Evolutionary conservation across 2,888 invertebrate species (phyloP), one percentile per base, ranked within the genome.

Genomic region (Parnassius mnemosyne): DNA sequence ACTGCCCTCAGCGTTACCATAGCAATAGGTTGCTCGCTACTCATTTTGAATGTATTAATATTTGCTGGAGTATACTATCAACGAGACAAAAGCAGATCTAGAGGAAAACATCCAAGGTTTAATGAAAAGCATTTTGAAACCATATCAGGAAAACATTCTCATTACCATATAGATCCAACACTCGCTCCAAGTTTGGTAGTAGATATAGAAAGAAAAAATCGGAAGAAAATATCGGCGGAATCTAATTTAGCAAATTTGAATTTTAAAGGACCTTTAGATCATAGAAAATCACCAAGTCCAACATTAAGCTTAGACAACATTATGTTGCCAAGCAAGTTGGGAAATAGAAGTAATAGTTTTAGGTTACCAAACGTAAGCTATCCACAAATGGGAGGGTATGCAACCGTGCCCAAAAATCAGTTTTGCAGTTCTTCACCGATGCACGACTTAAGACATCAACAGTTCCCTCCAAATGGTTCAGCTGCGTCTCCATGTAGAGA

Each of bases 1-100:
- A 95, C 95, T 0, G 95, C 95, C 0, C 84, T 96, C 46, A 95
- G 95, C 75, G 95, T 96, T 0, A 96, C 96, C 2, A 95, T 96
- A 66, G 96, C 96, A 12, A 95, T 96, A 57, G 96, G 96, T 10
- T 96, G 96, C 78, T 95, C 96, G 0, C 86, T 97, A 60, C 91
- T 97, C 57, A 95, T 96, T 70, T 89, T 97, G 43, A 97, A 97
- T 85, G 95, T 96, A 57, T 88, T 97, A 51, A 96, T 97, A 75
- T 96, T 96, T 79, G 96, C 96, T 57, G 96, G 96, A 2, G 95
- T 97, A 10, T 97, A 96, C 83, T 96, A 96, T 80, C 96, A 97
- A 80, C 82, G 95, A 59, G 95, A 95, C 75, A 95, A 96, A 84
- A 95, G 95, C 56, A 92, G 95, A 71, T 89, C 89, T 3, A 79